Conservation (phyloP, 2,888 invertebrate species). For the Arge pagana region DNA sequence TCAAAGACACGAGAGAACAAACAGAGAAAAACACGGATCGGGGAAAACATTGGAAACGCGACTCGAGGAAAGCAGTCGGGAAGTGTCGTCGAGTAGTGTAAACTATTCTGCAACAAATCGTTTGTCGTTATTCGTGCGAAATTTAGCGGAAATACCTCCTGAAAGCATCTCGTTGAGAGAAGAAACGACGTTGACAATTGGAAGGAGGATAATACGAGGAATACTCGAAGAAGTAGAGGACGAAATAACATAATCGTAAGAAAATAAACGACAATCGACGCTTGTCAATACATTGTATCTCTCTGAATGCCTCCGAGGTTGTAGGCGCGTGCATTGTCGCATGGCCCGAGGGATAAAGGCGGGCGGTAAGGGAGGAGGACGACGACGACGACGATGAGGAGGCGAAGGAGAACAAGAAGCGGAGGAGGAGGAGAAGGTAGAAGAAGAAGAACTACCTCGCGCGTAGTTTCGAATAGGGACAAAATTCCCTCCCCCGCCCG, state of each 20-base stretch:
- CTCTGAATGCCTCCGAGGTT: conserved; percentile 8
- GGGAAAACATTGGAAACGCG: background rate
- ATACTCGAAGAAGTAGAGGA: conserved; percentile 1
- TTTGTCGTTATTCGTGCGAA: background rate
- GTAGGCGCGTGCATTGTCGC: conserved; percentile 19
- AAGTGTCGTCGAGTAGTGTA: background rate
- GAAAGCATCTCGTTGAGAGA: background rate
- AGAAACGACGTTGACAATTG: background rate
- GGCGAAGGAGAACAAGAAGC: background rate
- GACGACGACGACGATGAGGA: background rate
- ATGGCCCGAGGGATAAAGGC: conserved; percentile 15
- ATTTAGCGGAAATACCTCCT: background rate
- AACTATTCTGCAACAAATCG: background rate
- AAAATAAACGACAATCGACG: conserved; percentile 51
- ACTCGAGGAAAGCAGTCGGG: background rate
- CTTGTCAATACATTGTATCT: conserved; percentile 40
- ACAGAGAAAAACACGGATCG: background rate
- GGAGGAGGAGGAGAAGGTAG: conserved; percentile 5
- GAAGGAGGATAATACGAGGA: background rate
- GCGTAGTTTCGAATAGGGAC: no score
- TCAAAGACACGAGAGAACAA: background rate
- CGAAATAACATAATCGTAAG: conserved; percentile 42
- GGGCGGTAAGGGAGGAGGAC: conserved; percentile 5
- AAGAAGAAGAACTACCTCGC: conserved; percentile 13
- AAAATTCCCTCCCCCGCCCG: no score